Evolutionary conservation across 2,888 invertebrate species (phyloP), one percentile per base, ranked within the genome.

Genomic region (Microctonus hyperodae): DNA sequence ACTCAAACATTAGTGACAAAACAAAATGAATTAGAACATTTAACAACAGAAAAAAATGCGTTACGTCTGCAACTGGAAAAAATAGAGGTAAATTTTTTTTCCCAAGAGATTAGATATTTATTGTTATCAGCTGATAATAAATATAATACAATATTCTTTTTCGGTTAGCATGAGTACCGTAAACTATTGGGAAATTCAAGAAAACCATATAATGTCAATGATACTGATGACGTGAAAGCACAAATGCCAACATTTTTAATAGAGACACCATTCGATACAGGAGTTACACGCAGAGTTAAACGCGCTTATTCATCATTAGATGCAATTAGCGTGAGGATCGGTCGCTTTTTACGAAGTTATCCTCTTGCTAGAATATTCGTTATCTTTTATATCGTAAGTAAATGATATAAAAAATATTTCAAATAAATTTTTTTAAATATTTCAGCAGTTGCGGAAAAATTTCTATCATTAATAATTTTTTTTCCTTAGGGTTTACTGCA

Each of bases 1-100:
- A 95, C 96, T 0, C 91, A 95, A 79, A 93, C 92, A 53, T 85
- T 97, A 37, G 92, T 96, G 65, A 89, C 92, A 78, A 95, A 94
- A 79, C 97, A 97, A 84, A 91, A 91, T 51, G 89, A 90, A 73
- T 86, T 97, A n/a, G 96, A 97, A 81, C 87, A 90, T 22, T 86
- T 94, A 50, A 89, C 94, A 64, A 92, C 93, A 0, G 96, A 96
- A 78, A 91, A 94, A 79, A 95, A 95, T 85, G 94, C 95, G 22
- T 85, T 96, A 60, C 88, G 88, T 73, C 86, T 96, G 75, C 95
- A 96, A 79, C 83, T 96, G 75, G 96, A 96, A 81, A 91, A 94
- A 79, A 82, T 90, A 62, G 90, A 92, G 86, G 93, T 92, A 78
- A 78, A 75, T 60, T 20, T 16, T 35, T 59, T n/a, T 10, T 37